A percentile compares a stretch with the other conserved stretches of the same genome.
Evolutionary conservation across 2,888 invertebrate genomes (phyloP).

Genomic region (Coecobrya sp.): DNA sequence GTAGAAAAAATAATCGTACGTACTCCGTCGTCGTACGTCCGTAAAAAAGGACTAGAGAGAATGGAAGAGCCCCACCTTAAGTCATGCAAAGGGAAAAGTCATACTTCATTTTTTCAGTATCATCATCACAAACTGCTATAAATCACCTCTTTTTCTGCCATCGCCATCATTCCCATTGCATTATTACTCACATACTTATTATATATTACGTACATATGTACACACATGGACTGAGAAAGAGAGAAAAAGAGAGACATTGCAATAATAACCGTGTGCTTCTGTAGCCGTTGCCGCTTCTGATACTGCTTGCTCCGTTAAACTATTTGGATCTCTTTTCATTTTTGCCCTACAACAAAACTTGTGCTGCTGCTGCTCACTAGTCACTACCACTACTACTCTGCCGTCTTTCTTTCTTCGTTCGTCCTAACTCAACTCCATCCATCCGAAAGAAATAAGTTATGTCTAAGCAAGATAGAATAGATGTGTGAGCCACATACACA

Average conservation of each 20-base stretch:
- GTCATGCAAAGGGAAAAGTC: slow-evolving; percentile 78
- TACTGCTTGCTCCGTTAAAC: slow-evolving; percentile 67
- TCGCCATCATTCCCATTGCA: slow-evolving; percentile 78
- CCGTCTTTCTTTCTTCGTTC: slow-evolving; percentile 41
- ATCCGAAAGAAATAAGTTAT: slow-evolving; percentile 78
- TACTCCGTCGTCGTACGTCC: slow-evolving; percentile 6
- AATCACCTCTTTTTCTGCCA: slow-evolving; percentile 78
- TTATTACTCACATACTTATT: slow-evolving; percentile 78
- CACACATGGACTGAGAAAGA: slow-evolving; percentile 55
- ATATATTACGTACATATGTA: slow-evolving; percentile 68
- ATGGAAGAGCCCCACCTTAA: slow-evolving; percentile 71
- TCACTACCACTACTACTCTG: not conserved
- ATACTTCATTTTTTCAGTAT: slow-evolving; percentile 78
- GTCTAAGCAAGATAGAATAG: slow-evolving; percentile 66
- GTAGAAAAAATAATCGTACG: slow-evolving; percentile 11
- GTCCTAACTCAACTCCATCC: slow-evolving; percentile 76
- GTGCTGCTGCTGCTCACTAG: slow-evolving; percentile 34
- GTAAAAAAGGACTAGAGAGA: slow-evolving; percentile 72
- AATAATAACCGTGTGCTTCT: slow-evolving; percentile 58
- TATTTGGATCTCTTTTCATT: slow-evolving; percentile 76
- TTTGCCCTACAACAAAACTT: slow-evolving; percentile 69
- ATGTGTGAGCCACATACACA: slow-evolving; percentile 63
- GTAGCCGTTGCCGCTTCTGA: not conserved
- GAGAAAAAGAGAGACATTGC: slow-evolving; percentile 45
- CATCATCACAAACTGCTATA: slow-evolving; percentile 77